phyloP scores from a whole-genome alignment of 1,140 invertebrate genomes.

The Trichonephila clavipes region DNA sequence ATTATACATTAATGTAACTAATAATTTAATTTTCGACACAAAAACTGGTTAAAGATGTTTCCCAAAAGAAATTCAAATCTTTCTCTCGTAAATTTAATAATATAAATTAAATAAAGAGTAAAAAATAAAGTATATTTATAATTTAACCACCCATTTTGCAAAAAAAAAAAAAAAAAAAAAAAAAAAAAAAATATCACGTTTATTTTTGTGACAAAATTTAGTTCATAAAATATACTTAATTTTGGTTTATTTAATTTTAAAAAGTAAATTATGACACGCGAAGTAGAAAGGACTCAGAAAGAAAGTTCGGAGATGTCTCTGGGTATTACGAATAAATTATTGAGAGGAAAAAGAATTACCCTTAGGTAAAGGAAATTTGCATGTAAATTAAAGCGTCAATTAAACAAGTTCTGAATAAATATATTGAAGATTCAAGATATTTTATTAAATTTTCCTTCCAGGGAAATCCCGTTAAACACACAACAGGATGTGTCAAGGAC shows the following conservation, averaged over 20 bases:
- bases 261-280: neutral
- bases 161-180: too few species aligned
- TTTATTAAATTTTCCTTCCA: slow-evolving; percentile 7
- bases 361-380: slow-evolving; percentile 9
- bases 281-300: neutral
- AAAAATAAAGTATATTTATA: too few species aligned
- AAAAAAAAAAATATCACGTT: too few species aligned
- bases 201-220: too few species aligned
- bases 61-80: too few species aligned
- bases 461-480: neutral
- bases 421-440: neutral
- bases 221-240: too few species aligned
- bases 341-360: neutral
- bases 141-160: too few species aligned
- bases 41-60: too few species aligned
- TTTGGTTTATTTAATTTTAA: neutral
- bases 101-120: too few species aligned
- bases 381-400: slow-evolving; percentile 28
- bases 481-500: neutral
- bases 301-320: neutral
- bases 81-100: too few species aligned
- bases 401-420: neutral
- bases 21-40: too few species aligned
- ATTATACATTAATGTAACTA: too few species aligned
- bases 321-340: neutral